These are phyloP conservation scores for Nasua narica DNA, from an alignment of 2,797 vertebrate species.

Conservation along the genomic window DNA sequence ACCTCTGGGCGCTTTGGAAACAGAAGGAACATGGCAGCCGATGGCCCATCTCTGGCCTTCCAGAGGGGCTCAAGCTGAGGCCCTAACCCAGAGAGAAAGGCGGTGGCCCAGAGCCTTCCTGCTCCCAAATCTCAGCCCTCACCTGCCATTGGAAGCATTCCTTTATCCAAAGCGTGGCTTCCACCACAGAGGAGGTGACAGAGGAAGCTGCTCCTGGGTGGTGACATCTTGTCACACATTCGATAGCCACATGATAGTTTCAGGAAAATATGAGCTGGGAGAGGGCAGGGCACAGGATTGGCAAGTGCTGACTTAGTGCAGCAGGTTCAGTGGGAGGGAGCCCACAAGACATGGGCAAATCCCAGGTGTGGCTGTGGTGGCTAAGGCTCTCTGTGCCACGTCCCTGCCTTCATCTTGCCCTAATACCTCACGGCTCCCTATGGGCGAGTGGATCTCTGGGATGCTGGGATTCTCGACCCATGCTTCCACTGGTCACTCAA, in stretches of 20 bases:
- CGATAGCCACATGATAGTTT: background rate
- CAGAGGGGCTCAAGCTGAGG: background rate
- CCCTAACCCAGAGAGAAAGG: background rate
- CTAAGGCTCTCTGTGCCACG: fast-evolving
- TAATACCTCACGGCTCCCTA: background rate
- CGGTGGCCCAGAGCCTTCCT: background rate
- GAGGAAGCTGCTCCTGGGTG: background rate
- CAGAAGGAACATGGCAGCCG: background rate
- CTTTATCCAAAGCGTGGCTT: background rate
- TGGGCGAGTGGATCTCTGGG: background rate
- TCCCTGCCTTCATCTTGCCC: background rate
- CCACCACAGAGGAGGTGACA: background rate
- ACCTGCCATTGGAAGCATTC: background rate
- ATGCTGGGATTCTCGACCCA: background rate
- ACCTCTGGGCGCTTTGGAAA: background rate
- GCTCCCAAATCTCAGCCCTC: background rate
- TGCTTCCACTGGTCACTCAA: background rate
- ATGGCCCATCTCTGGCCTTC: background rate
- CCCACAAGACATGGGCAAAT: background rate
- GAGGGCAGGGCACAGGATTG: background rate
- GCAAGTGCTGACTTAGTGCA: background rate
- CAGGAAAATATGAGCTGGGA: background rate
- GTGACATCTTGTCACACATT: background rate
- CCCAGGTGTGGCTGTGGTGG: background rate
- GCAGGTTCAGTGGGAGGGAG: background rate